Percentiles rank a stretch among this genome's conserved stretches.
Conservation (phyloP, 2,888 invertebrate genomes). For the Linnaemya vulpina region DNA sequence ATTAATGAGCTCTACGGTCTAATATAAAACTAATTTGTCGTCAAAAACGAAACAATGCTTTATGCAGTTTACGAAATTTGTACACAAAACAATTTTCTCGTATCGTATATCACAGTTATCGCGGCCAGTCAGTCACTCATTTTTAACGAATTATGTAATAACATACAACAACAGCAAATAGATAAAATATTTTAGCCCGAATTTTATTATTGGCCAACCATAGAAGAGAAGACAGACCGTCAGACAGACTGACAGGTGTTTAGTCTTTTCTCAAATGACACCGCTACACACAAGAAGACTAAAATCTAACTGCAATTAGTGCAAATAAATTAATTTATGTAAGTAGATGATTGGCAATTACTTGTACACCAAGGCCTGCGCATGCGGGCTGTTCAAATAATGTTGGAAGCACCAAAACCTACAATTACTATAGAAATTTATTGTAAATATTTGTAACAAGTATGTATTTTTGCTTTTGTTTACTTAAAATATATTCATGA, state of each 20-base stretch:
- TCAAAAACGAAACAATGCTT: too few species aligned
- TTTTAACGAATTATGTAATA: conserved; percentile 46
- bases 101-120: background rate
- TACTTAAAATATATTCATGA: background rate
- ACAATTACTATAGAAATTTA: background rate
- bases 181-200: conserved; percentile 2
- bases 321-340: conserved; percentile 34
- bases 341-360: background rate
- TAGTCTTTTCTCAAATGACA: background rate
- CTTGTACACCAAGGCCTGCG: background rate
- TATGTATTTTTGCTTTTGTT: background rate
- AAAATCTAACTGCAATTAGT: conserved; percentile 41
- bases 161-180: conserved; percentile 1
- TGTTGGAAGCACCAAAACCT: background rate
- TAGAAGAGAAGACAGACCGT: background rate
- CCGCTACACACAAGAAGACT: background rate
- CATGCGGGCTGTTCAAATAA: background rate
- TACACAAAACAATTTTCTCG: background rate
- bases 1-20: too few species aligned
- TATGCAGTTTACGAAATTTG: too few species aligned
- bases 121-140: conserved; percentile 27
- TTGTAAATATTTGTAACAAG: background rate
- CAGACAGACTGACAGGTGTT: background rate
- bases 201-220: conserved; percentile 24
- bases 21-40: too few species aligned